phyloP scores from a whole-genome alignment of 2,888 invertebrate species.

The Portevinia maculata region DNA sequence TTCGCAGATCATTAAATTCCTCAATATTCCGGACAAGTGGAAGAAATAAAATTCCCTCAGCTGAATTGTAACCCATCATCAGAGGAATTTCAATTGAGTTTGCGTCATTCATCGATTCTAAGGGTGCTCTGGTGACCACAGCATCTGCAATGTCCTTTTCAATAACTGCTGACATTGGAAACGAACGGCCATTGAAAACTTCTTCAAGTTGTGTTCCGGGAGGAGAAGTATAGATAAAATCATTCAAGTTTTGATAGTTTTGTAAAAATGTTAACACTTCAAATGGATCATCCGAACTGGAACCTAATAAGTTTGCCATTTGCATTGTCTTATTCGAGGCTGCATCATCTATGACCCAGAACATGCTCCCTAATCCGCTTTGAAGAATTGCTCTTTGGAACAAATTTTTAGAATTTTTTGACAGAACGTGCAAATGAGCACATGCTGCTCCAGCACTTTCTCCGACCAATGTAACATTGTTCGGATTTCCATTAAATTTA shows the following conservation, averaged over 20 bases:
- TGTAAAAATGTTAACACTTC: slow-evolving; percentile 70
- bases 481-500: slow-evolving; percentile 81
- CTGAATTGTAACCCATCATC: slow-evolving; percentile 83
- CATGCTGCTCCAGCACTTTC: slow-evolving; percentile 75
- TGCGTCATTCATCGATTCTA: slow-evolving; percentile 82
- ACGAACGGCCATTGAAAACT: slow-evolving; percentile 33
- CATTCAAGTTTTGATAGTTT: slow-evolving; percentile 39
- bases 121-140: slow-evolving; percentile 77
- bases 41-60: slow-evolving; percentile 82
- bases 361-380: slow-evolving; percentile 72
- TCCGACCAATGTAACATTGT: slow-evolving; percentile 76
- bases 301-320: slow-evolving; percentile 74
- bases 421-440: slow-evolving; percentile 74
- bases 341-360: slow-evolving; percentile 68
- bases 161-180: slow-evolving; percentile 72
- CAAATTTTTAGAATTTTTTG: slow-evolving; percentile 71
- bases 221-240: background rate
- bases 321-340: slow-evolving; percentile 56
- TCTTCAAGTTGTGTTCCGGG: slow-evolving; percentile 1
- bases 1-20: slow-evolving; percentile 60
- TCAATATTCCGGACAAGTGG: slow-evolving; percentile 25
- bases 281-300: slow-evolving; percentile 50
- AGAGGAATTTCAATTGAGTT: slow-evolving; percentile 83
- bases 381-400: slow-evolving; percentile 76
- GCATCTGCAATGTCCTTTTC: slow-evolving; percentile 60